Conservation (phyloP, 2,888 invertebrate species). For the Charanyca ferruginea region DNA sequence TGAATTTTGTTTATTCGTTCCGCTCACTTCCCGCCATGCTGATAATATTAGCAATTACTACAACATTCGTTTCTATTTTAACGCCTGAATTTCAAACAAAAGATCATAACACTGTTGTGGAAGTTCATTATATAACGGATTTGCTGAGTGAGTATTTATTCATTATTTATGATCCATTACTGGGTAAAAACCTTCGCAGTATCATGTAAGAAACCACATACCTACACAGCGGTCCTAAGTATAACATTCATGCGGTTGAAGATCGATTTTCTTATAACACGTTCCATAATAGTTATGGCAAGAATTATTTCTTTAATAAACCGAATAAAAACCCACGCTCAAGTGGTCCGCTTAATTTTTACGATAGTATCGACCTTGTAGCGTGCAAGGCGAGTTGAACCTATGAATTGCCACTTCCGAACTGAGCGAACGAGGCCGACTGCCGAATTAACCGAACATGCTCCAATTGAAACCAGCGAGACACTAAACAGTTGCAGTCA, state of each 20-base stretch:
- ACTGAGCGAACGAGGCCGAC: constrained; percentile 74
- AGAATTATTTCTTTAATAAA: constrained; percentile 50
- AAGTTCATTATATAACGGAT: constrained; percentile 30
- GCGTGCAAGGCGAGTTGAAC: constrained; percentile 73
- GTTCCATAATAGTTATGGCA: constrained; percentile 29
- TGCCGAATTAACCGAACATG: constrained; percentile 67
- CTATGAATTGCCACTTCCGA: constrained; percentile 83
- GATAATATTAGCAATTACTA: constrained; percentile 42
- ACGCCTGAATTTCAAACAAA: constrained; percentile 38
- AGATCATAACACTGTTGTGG: constrained; percentile 30
- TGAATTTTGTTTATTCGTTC: constrained; percentile 36
- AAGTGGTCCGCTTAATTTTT: constrained; percentile 58
- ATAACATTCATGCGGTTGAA: constrained; percentile 44
- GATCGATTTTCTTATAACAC: constrained; percentile 33
- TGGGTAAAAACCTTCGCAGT: constrained; percentile 3
- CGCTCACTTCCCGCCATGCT: constrained; percentile 30
- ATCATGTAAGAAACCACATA: constrained; percentile 35
- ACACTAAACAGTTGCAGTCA: constrained; percentile 35
- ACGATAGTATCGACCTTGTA: constrained; percentile 76
- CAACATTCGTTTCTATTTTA: constrained; percentile 47
- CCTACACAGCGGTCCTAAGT: constrained; percentile 8
- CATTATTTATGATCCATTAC: constrained; percentile 26
- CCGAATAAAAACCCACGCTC: constrained; percentile 50
- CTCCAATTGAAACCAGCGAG: constrained; percentile 56
- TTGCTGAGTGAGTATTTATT: constrained; percentile 16